A percentile compares a stretch with the other conserved stretches of the same genome.
phyloP scores from a whole-genome alignment of 2,797 vertebrate genomes.

The Mycteria americana region DNA sequence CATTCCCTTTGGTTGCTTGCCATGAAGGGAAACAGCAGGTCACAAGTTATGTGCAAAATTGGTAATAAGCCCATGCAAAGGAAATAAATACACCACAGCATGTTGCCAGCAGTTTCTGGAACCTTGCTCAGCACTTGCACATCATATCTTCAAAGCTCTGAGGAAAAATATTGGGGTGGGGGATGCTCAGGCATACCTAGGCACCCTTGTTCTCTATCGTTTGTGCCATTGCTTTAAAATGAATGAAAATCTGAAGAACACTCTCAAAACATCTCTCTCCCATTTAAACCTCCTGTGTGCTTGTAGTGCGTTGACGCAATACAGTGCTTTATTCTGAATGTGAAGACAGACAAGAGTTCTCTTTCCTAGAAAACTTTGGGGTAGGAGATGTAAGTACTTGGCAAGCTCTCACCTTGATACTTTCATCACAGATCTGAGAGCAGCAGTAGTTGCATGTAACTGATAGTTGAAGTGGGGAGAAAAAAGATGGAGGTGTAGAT shows the following conservation, averaged over 20 bases:
- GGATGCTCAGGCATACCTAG: not conserved
- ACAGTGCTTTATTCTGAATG: not conserved
- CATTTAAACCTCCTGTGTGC: not conserved
- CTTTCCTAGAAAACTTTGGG: not conserved
- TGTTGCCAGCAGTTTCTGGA: not conserved
- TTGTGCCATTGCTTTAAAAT: not conserved
- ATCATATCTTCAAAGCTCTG: not conserved
- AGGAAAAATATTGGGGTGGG: not conserved
- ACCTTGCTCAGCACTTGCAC: not conserved
- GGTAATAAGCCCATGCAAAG: not conserved
- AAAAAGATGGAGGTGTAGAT: not conserved
- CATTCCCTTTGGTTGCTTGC: slow-evolving; percentile 1
- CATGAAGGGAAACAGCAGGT: slow-evolving; percentile 3
- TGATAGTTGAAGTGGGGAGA: not conserved
- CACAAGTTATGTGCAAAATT: slow-evolving; percentile 7
- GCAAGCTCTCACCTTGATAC: not conserved
- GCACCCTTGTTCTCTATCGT: not conserved
- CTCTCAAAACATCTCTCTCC: not conserved
- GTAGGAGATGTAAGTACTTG: not conserved
- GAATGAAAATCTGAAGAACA: not conserved
- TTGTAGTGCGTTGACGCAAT: not conserved
- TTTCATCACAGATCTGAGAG: not conserved
- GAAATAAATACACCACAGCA: not conserved
- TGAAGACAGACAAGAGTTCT: not conserved
- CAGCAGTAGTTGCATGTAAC: not conserved